Conservation (phyloP, 2,888 invertebrate genomes). For the Dioctria linearis region DNA sequence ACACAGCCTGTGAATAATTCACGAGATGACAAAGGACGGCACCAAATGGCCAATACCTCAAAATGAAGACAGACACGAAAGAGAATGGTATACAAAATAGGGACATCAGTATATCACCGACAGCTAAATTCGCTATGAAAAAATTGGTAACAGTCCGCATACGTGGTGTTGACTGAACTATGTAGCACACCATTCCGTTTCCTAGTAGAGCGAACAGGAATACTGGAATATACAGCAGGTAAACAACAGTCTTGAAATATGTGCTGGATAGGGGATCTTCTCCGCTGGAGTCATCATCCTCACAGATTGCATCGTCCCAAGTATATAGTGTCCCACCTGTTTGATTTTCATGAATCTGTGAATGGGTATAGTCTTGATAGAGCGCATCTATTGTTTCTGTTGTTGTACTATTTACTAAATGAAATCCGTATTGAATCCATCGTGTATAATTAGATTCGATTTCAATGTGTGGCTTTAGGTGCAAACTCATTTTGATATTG, state of each 20-base stretch:
- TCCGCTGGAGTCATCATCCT: constrained; percentile 61
- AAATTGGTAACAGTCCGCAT: constrained; percentile 95
- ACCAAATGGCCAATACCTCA: constrained; percentile 93
- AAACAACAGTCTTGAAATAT: constrained; percentile 78
- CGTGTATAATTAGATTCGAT: constrained; percentile 20
- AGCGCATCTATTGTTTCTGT: background rate
- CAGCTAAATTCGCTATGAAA: constrained; percentile 90
- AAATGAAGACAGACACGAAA: constrained; percentile 83
- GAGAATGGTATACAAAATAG: constrained; percentile 93
- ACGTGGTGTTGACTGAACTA: constrained; percentile 85
- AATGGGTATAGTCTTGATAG: constrained; percentile 13
- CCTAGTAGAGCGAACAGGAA: constrained; percentile 82
- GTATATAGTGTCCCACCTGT: constrained; percentile 13
- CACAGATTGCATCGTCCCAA: constrained; percentile 31
- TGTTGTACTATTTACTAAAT: background rate
- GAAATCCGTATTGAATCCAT: constrained; percentile 24
- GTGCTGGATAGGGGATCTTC: constrained; percentile 68
- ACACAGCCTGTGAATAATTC: constrained; percentile 86
- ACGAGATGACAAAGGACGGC: constrained; percentile 85
- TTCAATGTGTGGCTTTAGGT: background rate
- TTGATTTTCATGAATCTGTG: constrained; percentile 16
- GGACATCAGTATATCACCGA: constrained; percentile 92
- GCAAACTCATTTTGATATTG: constrained; percentile 29
- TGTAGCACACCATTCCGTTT: constrained; percentile 88
- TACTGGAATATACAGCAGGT: constrained; percentile 80